These are phyloP conservation scores for Tragelaphus strepsiceros DNA, from an alignment of 2,113 vertebrate genomes.

Conservation along the genomic window DNA sequence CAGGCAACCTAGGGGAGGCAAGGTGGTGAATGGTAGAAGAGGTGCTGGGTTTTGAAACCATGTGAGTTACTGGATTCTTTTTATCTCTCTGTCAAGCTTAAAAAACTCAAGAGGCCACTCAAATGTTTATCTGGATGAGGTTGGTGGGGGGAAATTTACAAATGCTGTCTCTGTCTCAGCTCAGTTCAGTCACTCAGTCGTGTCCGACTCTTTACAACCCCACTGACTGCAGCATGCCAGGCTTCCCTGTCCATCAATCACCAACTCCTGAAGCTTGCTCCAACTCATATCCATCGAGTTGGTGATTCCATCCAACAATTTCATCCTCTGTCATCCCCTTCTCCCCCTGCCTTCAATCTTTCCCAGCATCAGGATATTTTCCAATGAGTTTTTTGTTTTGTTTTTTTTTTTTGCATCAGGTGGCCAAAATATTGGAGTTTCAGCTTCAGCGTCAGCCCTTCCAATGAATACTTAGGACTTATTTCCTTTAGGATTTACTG, in stretches of 20 bases:
- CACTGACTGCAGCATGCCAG: background rate
- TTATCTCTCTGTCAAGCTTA: background rate
- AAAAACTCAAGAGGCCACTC: background rate
- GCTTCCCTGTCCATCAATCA: background rate
- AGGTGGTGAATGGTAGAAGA: background rate
- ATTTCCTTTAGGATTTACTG: background rate
- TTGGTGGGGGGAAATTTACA: background rate
- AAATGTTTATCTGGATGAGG: background rate
- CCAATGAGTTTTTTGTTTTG: background rate
- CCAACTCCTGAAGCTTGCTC: background rate
- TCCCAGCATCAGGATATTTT: background rate
- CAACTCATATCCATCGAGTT: background rate
- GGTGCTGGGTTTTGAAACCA: background rate
- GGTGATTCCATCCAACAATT: background rate
- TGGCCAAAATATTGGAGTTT: background rate
- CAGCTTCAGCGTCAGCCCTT: background rate
- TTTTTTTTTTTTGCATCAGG: background rate
- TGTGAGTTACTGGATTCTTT: background rate
- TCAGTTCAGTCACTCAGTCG: background rate
- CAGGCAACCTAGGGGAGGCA: background rate
- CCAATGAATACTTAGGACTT: background rate
- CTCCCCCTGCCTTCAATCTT: background rate
- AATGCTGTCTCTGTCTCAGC: background rate
- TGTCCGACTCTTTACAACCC: background rate
- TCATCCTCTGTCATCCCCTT: background rate